These are phyloP conservation scores for Papilio xuthus DNA, from an alignment of 1,140 invertebrate genomes.

Conservation along the genomic window DNA sequence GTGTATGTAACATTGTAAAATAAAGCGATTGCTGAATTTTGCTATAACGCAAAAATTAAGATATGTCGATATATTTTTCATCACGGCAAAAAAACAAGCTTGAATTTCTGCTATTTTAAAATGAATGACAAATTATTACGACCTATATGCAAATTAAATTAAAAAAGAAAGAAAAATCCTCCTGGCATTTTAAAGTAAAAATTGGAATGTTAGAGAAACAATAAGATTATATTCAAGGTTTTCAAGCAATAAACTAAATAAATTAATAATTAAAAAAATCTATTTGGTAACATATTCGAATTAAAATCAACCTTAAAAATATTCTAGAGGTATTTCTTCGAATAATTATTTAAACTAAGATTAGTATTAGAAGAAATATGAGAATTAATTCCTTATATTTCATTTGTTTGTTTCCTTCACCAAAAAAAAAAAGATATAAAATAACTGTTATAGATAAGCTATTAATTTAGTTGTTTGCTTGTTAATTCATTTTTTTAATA, in stretches of 20 bases:
- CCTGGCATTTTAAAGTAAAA: background rate
- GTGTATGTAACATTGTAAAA: conserved; percentile 18
- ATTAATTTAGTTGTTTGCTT: background rate
- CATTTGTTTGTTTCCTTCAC: conserved; percentile 26
- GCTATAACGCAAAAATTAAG: conserved; percentile 33
- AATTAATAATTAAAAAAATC: conserved; percentile 32
- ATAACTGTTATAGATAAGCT: background rate
- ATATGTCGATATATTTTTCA: background rate
- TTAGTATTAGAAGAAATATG: conserved; percentile 13
- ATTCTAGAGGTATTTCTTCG: conserved; percentile 30
- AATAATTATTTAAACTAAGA: conserved; percentile 22
- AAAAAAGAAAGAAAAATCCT: background rate
- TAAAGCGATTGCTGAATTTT: conserved; percentile 10
- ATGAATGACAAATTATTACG: too few species aligned
- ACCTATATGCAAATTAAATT: too few species aligned
- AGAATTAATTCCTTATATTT: background rate
- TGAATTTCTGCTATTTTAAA: background rate
- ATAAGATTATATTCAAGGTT: background rate
- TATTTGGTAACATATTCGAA: conserved; percentile 36
- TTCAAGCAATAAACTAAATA: conserved; percentile 17
- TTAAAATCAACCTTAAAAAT: conserved; percentile 20
- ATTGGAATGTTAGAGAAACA: background rate
- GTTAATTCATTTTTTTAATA: background rate
- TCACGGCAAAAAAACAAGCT: background rate
- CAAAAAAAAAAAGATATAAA: background rate